Evolutionary conservation across 2,113 vertebrate species (phyloP), one percentile per base, ranked within the genome.

Genomic region (Falco punctatus): DNA sequence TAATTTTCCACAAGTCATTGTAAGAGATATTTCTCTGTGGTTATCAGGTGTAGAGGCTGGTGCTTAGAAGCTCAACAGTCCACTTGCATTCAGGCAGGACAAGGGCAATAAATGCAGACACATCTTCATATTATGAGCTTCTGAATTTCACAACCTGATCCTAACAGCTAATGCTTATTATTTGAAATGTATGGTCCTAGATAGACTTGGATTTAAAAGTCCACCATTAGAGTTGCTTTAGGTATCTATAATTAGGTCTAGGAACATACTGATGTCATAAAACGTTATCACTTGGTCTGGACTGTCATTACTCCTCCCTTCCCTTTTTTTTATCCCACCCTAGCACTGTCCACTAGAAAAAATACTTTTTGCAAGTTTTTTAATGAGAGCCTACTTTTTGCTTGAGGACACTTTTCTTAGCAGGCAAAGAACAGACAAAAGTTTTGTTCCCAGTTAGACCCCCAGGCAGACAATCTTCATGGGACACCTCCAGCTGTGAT

Each of bases 391-490:
- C 11, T 78, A 40, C 30, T 61, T 87, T 27, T 74, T 85, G 35
- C 18, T 38, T 55, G 6, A 35, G 27, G 71, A 59, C 0, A 4
- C 3, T 70, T 46, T 57, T 78, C 38, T 65, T 81, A 40, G 21
- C 8, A 24, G 30, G 17, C 27, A 35, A 89, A 70, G 38, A 81
- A 44, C 1, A 92, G 30, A 33, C 14, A 66, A 23, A 52, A 84
- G 3, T 20, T 28, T 66, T 83, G 14, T 12, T 90, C 35, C 27
- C 35, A 4, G 22, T 59, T 51, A 75, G 24, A 35, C 3, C 3
- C 1, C 5, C 5, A 0, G 0, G 15, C 0, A 80, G 27, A 57
- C 3, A 1, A 38, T 15, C 40, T 86, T 89, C 27, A 26, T 10
- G 15, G 30, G 54, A 48, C 22, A 11, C 8, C 35, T 79, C 52